Evolutionary conservation across 2,113 vertebrate species (phyloP).

Genomic region (Hyperoodon ampullatus): DNA sequence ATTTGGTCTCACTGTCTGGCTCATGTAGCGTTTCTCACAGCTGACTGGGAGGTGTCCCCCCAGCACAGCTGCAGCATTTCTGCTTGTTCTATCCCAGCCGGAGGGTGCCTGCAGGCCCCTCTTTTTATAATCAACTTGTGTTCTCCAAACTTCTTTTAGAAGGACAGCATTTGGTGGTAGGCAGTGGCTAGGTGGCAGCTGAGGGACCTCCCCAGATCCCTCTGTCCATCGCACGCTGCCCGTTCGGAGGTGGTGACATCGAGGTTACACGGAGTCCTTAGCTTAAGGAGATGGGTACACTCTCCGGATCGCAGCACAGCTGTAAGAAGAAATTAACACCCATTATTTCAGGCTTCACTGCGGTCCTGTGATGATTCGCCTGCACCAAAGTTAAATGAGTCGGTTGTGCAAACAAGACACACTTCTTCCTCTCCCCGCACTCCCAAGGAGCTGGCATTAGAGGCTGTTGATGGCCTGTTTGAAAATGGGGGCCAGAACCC

Average conservation of each 20-base stretch:
- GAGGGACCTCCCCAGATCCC: neutral
- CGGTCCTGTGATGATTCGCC: fast-evolving
- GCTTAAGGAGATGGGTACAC: neutral
- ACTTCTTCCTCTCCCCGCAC: neutral
- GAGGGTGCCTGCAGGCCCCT: neutral
- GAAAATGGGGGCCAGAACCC: neutral
- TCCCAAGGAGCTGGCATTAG: neutral
- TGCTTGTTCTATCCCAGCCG: neutral
- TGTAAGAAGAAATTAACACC: neutral
- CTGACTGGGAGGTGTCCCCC: neutral
- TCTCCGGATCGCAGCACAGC: neutral
- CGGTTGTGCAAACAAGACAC: neutral
- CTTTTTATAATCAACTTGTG: neutral
- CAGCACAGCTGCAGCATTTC: neutral
- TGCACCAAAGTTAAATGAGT: neutral
- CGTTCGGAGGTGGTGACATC: neutral
- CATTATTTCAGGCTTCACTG: neutral
- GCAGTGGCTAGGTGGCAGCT: neutral
- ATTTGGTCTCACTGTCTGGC: neutral
- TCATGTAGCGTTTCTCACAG: neutral
- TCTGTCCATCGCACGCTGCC: neutral
- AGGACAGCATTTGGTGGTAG: no score
- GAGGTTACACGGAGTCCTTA: neutral
- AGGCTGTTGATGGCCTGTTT: neutral
- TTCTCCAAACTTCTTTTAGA: neutral